A percentile compares a stretch with the other conserved stretches of the same genome.
phyloP scores from a whole-genome alignment of 1,140 invertebrate genomes.

The Steinernema khuongi region DNA sequence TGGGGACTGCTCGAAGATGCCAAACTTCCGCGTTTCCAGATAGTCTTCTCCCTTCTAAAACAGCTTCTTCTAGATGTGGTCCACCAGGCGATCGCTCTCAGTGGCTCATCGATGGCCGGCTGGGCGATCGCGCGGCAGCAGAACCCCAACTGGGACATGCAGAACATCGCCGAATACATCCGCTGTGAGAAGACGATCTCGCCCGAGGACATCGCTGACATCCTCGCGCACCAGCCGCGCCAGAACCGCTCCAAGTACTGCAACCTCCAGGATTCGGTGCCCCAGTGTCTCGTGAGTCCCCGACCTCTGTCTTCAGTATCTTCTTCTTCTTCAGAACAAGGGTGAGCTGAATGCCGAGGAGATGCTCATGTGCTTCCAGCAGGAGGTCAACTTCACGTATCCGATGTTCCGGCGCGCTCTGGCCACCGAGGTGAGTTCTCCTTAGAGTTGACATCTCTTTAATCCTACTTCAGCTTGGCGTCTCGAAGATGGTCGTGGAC shows the following conservation, averaged over 20 bases:
- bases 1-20: background rate
- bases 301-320: background rate
- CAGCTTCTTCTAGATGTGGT: slow-evolving; percentile 38
- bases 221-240: slow-evolving; percentile 43
- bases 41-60: background rate
- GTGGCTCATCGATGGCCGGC: slow-evolving; percentile 51
- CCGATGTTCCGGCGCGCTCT: slow-evolving; percentile 54
- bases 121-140: slow-evolving; percentile 56
- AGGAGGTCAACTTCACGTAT: slow-evolving; percentile 53
- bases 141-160: slow-evolving; percentile 49
- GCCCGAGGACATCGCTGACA: slow-evolving; percentile 47
- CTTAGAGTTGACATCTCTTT: background rate
- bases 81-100: slow-evolving; percentile 54
- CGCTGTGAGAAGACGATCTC: slow-evolving; percentile 54
- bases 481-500: slow-evolving; percentile 59
- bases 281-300: slow-evolving; percentile 33
- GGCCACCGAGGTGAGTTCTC: slow-evolving; percentile 43
- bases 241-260: slow-evolving; percentile 40
- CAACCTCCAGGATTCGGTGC: slow-evolving; percentile 50
- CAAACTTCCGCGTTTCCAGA: background rate
- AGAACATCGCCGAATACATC: slow-evolving; percentile 54
- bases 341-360: slow-evolving; percentile 42
- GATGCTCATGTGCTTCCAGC: slow-evolving; percentile 50
- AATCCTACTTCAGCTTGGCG: slow-evolving; percentile 44
- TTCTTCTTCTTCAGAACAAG: slow-evolving; percentile 42